Conservation (phyloP, 2,113 vertebrate species). For the Indicator maculatus region DNA sequence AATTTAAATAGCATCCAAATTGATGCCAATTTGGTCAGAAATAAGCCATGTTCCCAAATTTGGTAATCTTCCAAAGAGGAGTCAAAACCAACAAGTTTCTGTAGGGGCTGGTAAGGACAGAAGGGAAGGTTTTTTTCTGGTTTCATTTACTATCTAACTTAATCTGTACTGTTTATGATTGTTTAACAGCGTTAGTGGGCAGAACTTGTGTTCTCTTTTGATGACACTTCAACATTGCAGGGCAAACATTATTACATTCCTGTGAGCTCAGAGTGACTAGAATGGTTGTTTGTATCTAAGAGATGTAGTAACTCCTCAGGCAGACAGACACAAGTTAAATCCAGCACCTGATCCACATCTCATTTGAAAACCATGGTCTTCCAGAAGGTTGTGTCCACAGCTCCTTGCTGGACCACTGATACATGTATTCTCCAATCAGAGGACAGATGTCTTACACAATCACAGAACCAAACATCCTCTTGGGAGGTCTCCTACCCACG, state of each 20-base stretch:
- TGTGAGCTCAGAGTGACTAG: not conserved
- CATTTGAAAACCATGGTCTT: not conserved
- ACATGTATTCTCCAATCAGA: not conserved
- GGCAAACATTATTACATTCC: conserved; percentile 5
- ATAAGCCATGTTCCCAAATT: not conserved
- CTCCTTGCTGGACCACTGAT: not conserved
- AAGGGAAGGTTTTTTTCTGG: not conserved
- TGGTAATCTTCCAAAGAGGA: conserved; percentile 17
- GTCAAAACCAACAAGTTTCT: conserved; percentile 12
- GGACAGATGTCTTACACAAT: not conserved
- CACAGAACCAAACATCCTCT: not conserved
- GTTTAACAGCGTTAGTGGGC: not conserved
- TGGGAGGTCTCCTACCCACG: not conserved
- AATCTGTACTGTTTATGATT: not conserved
- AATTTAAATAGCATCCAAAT: not conserved
- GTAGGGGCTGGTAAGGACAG: not conserved
- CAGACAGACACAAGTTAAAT: not conserved
- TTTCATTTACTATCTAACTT: conserved; percentile 24
- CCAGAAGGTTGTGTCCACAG: not conserved
- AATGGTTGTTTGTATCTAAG: not conserved
- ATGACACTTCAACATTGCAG: conserved; percentile 14
- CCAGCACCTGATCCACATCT: not conserved
- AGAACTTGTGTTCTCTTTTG: conserved; percentile 7
- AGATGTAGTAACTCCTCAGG: not conserved
- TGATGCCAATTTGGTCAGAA: conserved; percentile 4